phyloP scores from a whole-genome alignment of 2,888 invertebrate genomes.

The Eupithecia vulgata region DNA sequence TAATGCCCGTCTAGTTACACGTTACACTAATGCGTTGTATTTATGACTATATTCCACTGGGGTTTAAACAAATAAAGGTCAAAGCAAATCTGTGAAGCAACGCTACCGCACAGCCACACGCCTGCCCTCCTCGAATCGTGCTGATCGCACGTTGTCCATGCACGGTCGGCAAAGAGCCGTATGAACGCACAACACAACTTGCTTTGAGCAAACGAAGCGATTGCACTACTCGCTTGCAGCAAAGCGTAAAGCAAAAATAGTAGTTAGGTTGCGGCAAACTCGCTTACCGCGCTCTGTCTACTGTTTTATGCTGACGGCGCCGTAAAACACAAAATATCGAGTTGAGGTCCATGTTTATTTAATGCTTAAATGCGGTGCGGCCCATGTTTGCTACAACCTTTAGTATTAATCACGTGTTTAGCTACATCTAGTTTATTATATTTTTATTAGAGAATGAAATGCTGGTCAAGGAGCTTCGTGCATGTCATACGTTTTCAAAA shows the following conservation, averaged over 20 bases:
- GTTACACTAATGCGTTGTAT: conserved; percentile 57
- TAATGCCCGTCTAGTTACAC: conserved; percentile 57
- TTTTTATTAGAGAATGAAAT: neutral
- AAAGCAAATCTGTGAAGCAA: neutral
- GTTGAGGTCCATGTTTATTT: neutral
- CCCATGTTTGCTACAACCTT: neutral
- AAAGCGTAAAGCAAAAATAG: neutral
- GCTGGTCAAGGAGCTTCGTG: conserved; percentile 9
- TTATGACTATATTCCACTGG: conserved; percentile 39
- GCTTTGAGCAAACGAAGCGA: neutral
- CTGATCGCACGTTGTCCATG: neutral
- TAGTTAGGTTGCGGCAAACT: neutral
- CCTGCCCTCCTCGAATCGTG: neutral
- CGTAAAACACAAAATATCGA: neutral
- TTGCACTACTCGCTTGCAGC: neutral
- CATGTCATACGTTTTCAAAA: conserved; percentile 27
- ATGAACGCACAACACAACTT: neutral
- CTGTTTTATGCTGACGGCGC: no score
- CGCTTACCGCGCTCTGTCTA: no score
- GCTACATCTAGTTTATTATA: conserved; percentile 7
- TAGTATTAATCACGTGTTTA: conserved; percentile 3
- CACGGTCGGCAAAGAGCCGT: neutral
- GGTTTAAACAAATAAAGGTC: neutral
- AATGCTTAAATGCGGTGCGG: neutral
- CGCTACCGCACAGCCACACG: neutral